These are phyloP conservation scores for Quadroppia sp. DNA, from an alignment of 2,888 invertebrate genomes.

Conservation along the genomic window DNA sequence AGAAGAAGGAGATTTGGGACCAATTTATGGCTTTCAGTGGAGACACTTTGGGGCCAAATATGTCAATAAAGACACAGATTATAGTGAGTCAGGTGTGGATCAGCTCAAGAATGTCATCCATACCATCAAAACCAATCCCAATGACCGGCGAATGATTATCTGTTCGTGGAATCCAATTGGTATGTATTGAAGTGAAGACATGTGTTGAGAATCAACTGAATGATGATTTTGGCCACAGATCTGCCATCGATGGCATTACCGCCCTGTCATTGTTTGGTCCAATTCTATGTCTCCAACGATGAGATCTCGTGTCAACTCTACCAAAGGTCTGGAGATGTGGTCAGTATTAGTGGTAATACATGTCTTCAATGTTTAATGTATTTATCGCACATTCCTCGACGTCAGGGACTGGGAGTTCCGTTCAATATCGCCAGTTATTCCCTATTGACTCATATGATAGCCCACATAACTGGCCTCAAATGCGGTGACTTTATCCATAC, in stretches of 20 bases:
- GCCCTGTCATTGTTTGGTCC: constrained; percentile 90
- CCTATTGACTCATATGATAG: constrained; percentile 88
- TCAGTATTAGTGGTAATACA: constrained; percentile 52
- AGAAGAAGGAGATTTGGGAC: constrained; percentile 90
- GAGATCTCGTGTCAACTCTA: constrained; percentile 88
- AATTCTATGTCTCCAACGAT: constrained; percentile 79
- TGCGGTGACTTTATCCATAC: constrained; percentile 91
- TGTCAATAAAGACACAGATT: constrained; percentile 72
- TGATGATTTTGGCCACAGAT: constrained; percentile 60
- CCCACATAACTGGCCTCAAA: constrained; percentile 85
- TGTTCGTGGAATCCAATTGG: constrained; percentile 83
- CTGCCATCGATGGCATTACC: constrained; percentile 88
- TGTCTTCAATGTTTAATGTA: constrained; percentile 25
- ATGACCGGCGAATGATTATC: constrained; percentile 84
- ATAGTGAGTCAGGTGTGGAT: constrained; percentile 78
- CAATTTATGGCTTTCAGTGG: constrained; percentile 98
- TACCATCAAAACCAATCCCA: constrained; percentile 70
- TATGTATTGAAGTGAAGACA: not conserved
- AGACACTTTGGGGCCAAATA: constrained; percentile 93
- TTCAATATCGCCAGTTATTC: constrained; percentile 98
- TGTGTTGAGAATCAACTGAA: not conserved
- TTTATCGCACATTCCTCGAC: not conserved
- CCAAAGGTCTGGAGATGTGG: constrained; percentile 90
- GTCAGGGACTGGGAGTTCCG: constrained; percentile 77
- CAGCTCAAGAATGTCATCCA: constrained; percentile 74